Conservation (phyloP, 37 sponge, comb jelly and placozoan species). For the Halisarca cf. caerulea region DNA sequence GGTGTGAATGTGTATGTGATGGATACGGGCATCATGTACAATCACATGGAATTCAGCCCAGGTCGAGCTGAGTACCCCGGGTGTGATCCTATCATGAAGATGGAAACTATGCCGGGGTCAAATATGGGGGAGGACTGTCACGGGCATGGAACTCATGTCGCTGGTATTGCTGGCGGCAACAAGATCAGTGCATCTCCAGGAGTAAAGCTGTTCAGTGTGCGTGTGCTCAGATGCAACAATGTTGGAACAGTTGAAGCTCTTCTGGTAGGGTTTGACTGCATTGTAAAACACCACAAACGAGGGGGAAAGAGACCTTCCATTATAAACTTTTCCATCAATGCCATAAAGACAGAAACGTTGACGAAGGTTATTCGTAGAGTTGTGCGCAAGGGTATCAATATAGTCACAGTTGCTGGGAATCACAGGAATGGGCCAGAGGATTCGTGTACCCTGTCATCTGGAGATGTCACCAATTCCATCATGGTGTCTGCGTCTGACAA, state of each 20-base stretch:
- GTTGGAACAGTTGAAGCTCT: slow-evolving; percentile 28
- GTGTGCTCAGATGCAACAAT: slow-evolving; percentile 48
- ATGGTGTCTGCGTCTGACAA: slow-evolving; percentile 45
- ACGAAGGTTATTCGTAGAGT: slow-evolving; percentile 31
- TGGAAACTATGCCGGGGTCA: neutral
- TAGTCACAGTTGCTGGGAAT: slow-evolving; percentile 64
- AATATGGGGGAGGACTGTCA: slow-evolving; percentile 42
- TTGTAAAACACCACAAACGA: slow-evolving; percentile 17
- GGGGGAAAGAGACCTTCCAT: slow-evolving; percentile 26
- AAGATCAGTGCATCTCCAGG: slow-evolving; percentile 67
- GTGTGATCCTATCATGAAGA: slow-evolving; percentile 36
- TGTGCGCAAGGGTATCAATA: slow-evolving; percentile 2
- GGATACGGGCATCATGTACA: slow-evolving; percentile 67
- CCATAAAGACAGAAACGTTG: slow-evolving; percentile 27
- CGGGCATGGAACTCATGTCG: slow-evolving; percentile 76
- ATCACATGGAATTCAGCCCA: slow-evolving; percentile 43
- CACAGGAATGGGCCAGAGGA: neutral
- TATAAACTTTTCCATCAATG: slow-evolving; percentile 58
- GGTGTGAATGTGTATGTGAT: slow-evolving; percentile 79
- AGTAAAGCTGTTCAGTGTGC: slow-evolving; percentile 53
- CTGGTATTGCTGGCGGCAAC: slow-evolving; percentile 64
- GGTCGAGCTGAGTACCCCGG: slow-evolving; percentile 46
- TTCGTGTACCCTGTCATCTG: slow-evolving; percentile 55
- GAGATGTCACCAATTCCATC: slow-evolving; percentile 26
- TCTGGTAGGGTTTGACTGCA: slow-evolving; percentile 60